Conservation (phyloP, 2,113 vertebrate genomes). For the Rallus limicola region DNA sequence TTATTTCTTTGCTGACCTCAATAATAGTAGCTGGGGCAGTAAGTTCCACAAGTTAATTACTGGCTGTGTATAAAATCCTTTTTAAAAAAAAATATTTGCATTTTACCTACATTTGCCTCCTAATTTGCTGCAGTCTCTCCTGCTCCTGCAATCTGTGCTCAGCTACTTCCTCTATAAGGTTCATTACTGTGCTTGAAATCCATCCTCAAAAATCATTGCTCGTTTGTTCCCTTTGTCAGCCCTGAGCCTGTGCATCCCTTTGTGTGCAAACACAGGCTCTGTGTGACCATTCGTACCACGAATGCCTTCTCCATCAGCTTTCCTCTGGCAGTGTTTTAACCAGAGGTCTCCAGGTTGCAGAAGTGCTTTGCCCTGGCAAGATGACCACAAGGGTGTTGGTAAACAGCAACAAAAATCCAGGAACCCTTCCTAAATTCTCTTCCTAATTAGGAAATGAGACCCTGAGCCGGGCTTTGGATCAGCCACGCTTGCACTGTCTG, state of each 20-base stretch:
- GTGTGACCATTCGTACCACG: background rate
- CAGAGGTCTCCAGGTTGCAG: background rate
- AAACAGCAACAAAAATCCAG: background rate
- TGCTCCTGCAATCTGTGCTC: background rate
- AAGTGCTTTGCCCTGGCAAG: background rate
- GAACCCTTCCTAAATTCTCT: constrained; percentile 9
- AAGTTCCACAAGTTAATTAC: constrained; percentile 46
- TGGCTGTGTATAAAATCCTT: constrained; percentile 1
- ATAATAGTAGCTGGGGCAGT: constrained; percentile 11
- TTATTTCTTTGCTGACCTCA: constrained; percentile 39
- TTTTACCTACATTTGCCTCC: constrained; percentile 26
- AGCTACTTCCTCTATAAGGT: background rate
- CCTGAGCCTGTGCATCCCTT: background rate
- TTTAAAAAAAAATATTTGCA: background rate
- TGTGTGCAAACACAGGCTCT: background rate
- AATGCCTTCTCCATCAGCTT: background rate
- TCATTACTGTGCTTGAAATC: background rate
- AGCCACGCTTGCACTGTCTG: background rate
- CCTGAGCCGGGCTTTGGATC: background rate
- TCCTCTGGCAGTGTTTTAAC: background rate
- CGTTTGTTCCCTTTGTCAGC: background rate
- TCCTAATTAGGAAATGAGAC: constrained; percentile 11
- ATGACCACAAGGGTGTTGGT: background rate
- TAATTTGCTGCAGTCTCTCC: constrained; percentile 14
- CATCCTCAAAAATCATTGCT: background rate